A percentile compares a stretch with the other conserved stretches of the same genome.
Conservation (phyloP, 2,113 vertebrate species). For the Ciconia boyciana region DNA sequence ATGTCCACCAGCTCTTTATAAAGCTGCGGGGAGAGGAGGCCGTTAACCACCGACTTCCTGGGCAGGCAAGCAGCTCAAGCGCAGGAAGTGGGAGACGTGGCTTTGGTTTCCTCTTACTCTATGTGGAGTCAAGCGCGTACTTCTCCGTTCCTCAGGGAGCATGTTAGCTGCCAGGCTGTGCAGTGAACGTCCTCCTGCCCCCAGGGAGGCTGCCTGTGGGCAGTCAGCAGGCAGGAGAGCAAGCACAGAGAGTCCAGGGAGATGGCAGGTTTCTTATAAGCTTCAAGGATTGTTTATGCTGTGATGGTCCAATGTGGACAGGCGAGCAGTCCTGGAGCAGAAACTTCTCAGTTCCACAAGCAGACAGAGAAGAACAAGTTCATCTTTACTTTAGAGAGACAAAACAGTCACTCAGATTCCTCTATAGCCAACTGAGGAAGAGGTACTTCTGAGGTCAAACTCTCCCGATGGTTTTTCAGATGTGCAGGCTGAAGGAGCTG, state of each 20-base stretch:
- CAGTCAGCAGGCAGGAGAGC: not conserved
- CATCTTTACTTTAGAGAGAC: not conserved
- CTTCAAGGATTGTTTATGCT: not conserved
- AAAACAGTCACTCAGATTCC: not conserved
- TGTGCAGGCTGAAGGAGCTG: not conserved
- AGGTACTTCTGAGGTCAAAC: not conserved
- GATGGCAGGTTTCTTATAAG: not conserved
- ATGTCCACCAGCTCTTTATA: not conserved
- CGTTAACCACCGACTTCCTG: not conserved
- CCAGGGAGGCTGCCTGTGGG: not conserved
- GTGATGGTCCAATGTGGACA: not conserved
- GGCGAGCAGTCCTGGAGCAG: not conserved
- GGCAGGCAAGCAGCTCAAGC: not conserved
- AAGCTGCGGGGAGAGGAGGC: not conserved
- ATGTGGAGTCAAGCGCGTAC: rapidly evolving
- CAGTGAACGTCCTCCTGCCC: not conserved
- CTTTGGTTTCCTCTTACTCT: not conserved
- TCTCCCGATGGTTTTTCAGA: not conserved
- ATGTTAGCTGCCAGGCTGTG: not conserved
- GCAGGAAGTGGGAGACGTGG: not conserved
- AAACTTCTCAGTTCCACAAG: not conserved
- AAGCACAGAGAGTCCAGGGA: not conserved
- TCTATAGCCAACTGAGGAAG: not conserved
- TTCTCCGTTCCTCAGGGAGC: not conserved
- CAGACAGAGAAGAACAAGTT: not conserved